phyloP scores from a whole-genome alignment of 1,140 invertebrate genomes.

The Drosophila littoralis region DNA sequence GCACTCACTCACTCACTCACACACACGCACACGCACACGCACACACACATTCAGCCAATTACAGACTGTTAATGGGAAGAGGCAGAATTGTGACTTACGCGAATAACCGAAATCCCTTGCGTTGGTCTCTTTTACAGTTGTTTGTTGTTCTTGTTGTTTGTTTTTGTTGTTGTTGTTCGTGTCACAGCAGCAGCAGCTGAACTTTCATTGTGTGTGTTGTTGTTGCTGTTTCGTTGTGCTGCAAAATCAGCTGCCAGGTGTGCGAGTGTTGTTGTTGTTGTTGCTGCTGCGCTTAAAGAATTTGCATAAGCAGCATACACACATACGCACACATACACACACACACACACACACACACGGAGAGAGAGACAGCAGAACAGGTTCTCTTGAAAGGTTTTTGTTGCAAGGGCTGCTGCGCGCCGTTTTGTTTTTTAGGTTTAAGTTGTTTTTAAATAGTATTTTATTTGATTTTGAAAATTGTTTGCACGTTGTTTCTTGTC shows the following conservation, averaged over 20 bases:
- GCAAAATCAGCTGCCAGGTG: constrained; percentile 76
- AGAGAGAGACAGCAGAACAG: constrained; percentile 47
- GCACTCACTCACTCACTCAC: not conserved
- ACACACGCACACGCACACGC: not conserved
- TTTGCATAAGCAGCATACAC: constrained; percentile 58
- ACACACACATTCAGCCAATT: not conserved
- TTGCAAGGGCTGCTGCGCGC: constrained; percentile 32
- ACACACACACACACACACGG: constrained; percentile 11
- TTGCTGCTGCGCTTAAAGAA: constrained; percentile 44
- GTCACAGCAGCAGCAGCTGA: constrained; percentile 44
- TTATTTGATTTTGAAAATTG: constrained; percentile 18
- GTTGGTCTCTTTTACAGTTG: constrained; percentile 25
- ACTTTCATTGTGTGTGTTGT: constrained; percentile 41
- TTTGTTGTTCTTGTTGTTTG: constrained; percentile 15
- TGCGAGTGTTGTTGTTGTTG: constrained; percentile 38
- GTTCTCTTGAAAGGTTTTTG: constrained; percentile 50
- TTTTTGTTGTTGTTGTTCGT: constrained; percentile 17
- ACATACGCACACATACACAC: constrained; percentile 19
- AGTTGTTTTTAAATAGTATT: constrained; percentile 20
- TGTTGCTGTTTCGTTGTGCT: constrained; percentile 19
- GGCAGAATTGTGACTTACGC: constrained; percentile 32
- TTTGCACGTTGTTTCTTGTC: constrained; percentile 17
- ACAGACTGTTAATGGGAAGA: constrained; percentile 8
- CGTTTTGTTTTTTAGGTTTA: constrained; percentile 28
- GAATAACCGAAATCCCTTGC: constrained; percentile 35